Base-by-base conservation (phyloP, 37 sponge, comb jelly and placozoan species). In the Halichondria panicea region DNA sequence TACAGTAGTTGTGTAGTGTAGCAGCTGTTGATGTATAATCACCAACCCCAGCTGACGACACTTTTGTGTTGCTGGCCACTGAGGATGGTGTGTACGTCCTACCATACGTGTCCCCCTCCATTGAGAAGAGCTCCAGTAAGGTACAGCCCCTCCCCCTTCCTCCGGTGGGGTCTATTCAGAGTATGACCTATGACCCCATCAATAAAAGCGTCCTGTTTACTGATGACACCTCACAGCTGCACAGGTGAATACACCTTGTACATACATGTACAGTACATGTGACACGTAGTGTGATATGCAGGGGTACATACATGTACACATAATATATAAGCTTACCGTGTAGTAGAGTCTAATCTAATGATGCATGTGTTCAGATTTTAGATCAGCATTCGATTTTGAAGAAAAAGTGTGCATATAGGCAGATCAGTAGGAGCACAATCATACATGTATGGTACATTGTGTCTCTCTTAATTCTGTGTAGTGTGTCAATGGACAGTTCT, bases 171-270 rank as follows among this genome's bases (percentile, higher is more conserved):
- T 22, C 55, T 24, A 42, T 84, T 24, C 7, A 2, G 27, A 63
- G 56, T 32, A 38, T 85, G 55, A 56, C 78, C 24, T 85, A 76
- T 21, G 85, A 85, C 71, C 72, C 78, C 0, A 7, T 32, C 50
- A 71, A 62, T 40, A 28, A 55, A 39, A 70, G 66, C 31, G 71
- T 85, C n/a, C 1, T 85, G 28, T 85, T 78, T 78, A 36, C 72
- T 19, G 85, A 40, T 4, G 70, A 37, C 1, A 61, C 70, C 37
- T 41, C 43, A 19, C 13, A n/a, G 18, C 43, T 68, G 54, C 44
- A 69, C 45, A 45, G 57, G 77, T 75, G 56, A 15, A 9, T 54
- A 63, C 12, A 36, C 19, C 9, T 12, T 22, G 22, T 13, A n/a
- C n/a, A n/a, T n/a, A n/a, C n/a, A n/a, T n/a, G n/a, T n/a, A n/a